Evolutionary conservation across 2,113 vertebrate genomes (phyloP).

Genomic region (Procavia capensis): DNA sequence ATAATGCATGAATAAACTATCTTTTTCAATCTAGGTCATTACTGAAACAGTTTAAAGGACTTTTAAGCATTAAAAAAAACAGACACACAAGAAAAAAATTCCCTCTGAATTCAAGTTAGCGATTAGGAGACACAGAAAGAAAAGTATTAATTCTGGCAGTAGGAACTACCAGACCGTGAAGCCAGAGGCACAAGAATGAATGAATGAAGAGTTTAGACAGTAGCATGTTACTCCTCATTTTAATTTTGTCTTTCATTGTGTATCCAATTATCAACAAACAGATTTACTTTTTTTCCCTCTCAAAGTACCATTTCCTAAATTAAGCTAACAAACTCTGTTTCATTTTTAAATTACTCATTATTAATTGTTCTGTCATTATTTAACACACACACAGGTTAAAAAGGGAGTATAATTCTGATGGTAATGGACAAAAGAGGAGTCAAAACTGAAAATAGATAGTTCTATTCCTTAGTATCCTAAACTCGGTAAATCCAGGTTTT

Average conservation of each 20-base stretch:
- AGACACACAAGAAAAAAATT: not conserved
- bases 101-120: not conserved
- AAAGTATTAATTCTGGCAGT: not conserved
- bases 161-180: not conserved
- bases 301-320: slow-evolving; percentile 26
- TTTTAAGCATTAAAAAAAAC: not conserved
- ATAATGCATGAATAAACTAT: slow-evolving; percentile 16
- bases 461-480: slow-evolving; percentile 37
- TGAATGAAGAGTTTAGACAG: not conserved
- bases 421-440: slow-evolving; percentile 1
- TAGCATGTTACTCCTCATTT: too few species aligned
- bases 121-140: not conserved
- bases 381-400: slow-evolving; percentile 36
- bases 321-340: not conserved
- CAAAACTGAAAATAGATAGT: not conserved
- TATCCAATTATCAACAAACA: not conserved
- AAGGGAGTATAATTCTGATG: not conserved
- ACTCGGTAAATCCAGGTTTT: not conserved
- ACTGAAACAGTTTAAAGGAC: not conserved
- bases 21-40: slow-evolving; percentile 15
- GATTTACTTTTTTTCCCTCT: not conserved
- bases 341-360: slow-evolving; percentile 24
- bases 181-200: not conserved
- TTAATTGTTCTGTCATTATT: not conserved
- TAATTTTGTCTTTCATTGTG: not conserved